Conservation (phyloP, 2,113 vertebrate species). For the Pleuronectes platessa region DNA sequence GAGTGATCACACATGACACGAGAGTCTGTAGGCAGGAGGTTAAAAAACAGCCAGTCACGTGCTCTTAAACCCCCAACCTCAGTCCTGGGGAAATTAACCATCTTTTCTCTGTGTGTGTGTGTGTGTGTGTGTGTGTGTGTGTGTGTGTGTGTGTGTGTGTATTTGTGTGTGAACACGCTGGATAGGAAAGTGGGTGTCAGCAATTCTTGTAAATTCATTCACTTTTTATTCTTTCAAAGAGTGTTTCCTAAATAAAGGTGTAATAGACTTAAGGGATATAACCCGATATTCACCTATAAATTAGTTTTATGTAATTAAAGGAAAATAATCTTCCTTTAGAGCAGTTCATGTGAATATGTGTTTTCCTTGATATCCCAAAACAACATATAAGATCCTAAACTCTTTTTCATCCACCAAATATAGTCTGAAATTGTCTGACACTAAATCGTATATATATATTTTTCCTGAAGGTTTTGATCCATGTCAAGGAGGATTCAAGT, state of each 20-base stretch:
- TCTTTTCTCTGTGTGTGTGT: constrained; percentile 41
- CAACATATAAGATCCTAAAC: not conserved
- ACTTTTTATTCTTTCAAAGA: not conserved
- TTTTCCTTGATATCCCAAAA: not conserved
- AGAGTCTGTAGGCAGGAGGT: constrained; percentile 83
- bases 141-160: constrained; percentile 8
- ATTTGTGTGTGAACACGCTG: not conserved
- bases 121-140: constrained; percentile 6
- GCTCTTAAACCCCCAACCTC: constrained; percentile 78
- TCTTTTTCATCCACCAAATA: not conserved
- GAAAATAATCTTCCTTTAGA: not conserved
- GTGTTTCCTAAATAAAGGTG: not conserved
- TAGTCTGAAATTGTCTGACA: not conserved
- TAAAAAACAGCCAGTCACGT: constrained; percentile 82
- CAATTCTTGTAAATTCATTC: constrained; percentile 19
- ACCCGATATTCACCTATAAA: not conserved
- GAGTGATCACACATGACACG: constrained; percentile 84
- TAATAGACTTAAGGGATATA: constrained; percentile 10
- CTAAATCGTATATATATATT: constrained; percentile 8
- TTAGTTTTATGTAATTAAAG: not conserved
- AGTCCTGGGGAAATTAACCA: constrained; percentile 77
- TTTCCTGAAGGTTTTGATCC: constrained; percentile 40
- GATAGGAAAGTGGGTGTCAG: constrained; percentile 16
- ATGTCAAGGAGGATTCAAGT: constrained; percentile 65
- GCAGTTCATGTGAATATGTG: no score